These are phyloP conservation scores for Holothuria scabra DNA, from an alignment of 53 echinoderm and acorn worm genomes.

Conservation along the genomic window DNA sequence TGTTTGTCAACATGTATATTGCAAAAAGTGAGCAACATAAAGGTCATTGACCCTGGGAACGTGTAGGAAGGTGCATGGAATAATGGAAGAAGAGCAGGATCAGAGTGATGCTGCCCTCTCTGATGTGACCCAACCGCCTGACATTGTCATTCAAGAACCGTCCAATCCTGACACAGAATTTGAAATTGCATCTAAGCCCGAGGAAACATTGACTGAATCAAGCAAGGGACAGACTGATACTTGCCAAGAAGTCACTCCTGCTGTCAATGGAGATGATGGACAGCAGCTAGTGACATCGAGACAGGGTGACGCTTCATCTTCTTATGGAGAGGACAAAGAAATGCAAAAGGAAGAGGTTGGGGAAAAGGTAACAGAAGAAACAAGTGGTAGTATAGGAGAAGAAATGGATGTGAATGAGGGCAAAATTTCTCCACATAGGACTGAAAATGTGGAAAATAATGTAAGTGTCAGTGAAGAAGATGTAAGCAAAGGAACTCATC, in stretches of 20 bases:
- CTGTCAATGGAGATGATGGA: no score
- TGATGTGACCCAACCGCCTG: not conserved
- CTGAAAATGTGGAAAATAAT: conserved; percentile 22
- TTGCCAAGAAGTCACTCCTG: not conserved
- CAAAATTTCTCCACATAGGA: not conserved
- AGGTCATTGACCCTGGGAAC: no score
- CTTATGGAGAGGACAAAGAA: not conserved
- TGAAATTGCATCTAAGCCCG: no score
- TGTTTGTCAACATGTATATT: no score
- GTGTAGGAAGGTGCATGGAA: no score
- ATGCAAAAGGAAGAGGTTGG: not conserved
- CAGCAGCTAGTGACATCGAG: no score
- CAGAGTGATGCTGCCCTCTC: not conserved
- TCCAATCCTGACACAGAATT: not conserved
- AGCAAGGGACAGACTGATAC: no score
- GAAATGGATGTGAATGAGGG: not conserved
- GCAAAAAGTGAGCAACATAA: no score
- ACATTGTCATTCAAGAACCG: not conserved
- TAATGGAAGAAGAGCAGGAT: not conserved
- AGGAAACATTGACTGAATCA: no score
- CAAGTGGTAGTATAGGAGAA: not conserved
- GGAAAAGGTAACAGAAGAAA: conserved; percentile 18
- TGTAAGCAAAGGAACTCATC: no score
- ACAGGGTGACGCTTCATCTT: no score
- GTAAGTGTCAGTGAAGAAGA: conserved; percentile 12